A percentile compares a stretch with the other conserved stretches of the same genome.
Evolutionary conservation across 2,113 vertebrate genomes (phyloP).

Genomic region (Ammodytes marinus): DNA sequence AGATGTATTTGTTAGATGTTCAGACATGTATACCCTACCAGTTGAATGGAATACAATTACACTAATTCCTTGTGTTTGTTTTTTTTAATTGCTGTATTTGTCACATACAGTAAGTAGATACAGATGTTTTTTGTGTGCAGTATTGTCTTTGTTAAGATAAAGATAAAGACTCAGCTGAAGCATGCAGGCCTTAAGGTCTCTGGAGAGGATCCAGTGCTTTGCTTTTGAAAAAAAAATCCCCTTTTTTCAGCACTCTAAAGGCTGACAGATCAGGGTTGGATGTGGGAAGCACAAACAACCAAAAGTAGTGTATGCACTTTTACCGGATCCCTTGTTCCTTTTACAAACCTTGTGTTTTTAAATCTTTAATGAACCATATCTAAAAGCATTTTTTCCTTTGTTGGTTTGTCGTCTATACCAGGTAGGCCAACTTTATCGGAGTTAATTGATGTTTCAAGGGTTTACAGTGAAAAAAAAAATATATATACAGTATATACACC

Average conservation of each 20-base stretch:
- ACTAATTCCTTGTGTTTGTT: not conserved
- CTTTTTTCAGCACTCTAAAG: constrained; percentile 25
- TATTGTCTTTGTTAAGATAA: constrained; percentile 3
- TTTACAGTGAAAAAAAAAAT: not conserved
- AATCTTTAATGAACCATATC: constrained; percentile 42
- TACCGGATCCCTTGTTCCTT: constrained; percentile 14
- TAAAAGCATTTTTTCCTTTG: constrained; percentile 21
- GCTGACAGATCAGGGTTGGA: constrained; percentile 31
- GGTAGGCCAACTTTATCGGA: not conserved
- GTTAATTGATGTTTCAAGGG: not conserved
- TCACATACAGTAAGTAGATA: not conserved
- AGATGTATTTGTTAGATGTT: too few relatives aligned
- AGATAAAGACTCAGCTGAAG: constrained; percentile 22
- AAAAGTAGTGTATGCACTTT: constrained; percentile 23
- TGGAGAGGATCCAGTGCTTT: constrained; percentile 16
- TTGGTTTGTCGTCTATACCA: constrained; percentile 8
- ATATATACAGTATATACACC: too few relatives aligned
- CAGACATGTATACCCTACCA: not conserved
- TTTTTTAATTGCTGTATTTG: not conserved
- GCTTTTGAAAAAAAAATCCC: constrained; percentile 7
- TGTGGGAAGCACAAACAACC: constrained; percentile 23
- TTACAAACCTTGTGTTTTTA: constrained; percentile 17
- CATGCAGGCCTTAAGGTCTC: constrained; percentile 27
- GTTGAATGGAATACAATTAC: not conserved
- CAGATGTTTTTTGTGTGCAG: not conserved